Conservation (phyloP, 1,140 invertebrate species). For the Pachypsylla venusta region DNA sequence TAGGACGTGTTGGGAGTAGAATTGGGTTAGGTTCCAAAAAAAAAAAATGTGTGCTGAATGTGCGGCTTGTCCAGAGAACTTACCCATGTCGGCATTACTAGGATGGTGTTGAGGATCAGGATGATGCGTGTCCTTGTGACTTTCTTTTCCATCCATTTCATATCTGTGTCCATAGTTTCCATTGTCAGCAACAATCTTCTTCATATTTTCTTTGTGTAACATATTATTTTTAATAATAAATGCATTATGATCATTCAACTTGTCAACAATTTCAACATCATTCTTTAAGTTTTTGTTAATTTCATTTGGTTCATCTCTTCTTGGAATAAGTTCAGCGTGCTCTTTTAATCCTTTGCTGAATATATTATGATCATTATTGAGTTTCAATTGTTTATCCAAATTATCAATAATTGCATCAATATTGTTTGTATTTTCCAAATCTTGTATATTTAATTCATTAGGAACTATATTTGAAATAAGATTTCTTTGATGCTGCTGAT, state of each 20-base stretch:
- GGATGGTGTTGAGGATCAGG: not conserved
- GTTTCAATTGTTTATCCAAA: not conserved
- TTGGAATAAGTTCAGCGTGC: not conserved
- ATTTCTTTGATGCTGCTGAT: too few species aligned
- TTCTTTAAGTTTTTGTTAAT: not conserved
- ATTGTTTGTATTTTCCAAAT: not conserved
- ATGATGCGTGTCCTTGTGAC: not conserved
- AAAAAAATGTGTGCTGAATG: too few species aligned
- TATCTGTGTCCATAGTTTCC: not conserved
- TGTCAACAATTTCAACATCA: not conserved
- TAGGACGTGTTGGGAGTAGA: too few species aligned
- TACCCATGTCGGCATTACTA: constrained; percentile 3
- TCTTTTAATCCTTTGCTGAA: too few species aligned
- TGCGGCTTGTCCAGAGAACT: too few species aligned
- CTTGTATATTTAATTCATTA: not conserved
- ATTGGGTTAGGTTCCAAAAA: too few species aligned
- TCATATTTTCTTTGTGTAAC: too few species aligned
- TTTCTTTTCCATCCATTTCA: not conserved
- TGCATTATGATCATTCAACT: not conserved
- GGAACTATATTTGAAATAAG: too few species aligned
- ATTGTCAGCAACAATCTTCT: not conserved
- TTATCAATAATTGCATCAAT: not conserved
- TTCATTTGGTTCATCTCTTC: not conserved
- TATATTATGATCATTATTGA: too few species aligned
- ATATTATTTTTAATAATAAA: too few species aligned